Evolutionary conservation across 2,113 vertebrate genomes (phyloP).

Genomic region (Heliornis fulica): DNA sequence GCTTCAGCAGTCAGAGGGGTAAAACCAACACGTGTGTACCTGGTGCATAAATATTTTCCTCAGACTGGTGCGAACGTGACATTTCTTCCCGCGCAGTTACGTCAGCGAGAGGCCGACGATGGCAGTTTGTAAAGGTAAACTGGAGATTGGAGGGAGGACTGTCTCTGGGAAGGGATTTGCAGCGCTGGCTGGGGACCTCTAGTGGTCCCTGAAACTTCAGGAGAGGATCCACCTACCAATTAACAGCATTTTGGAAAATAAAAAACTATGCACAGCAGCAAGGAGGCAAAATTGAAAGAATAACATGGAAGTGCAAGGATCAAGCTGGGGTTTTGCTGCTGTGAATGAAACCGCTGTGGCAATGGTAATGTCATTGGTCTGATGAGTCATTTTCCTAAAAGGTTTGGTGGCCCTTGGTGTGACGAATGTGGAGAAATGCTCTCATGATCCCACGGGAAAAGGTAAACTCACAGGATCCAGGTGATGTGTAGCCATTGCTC

Average conservation of each 20-base stretch:
- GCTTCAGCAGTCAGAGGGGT: neutral
- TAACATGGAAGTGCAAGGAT: neutral
- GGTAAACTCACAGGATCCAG: neutral
- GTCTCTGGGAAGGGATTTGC: neutral
- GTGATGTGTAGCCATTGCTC: neutral
- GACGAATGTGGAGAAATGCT: neutral
- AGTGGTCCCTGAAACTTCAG: neutral
- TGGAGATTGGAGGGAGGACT: neutral
- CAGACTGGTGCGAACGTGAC: neutral
- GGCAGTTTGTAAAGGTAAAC: neutral
- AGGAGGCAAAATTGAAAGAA: neutral
- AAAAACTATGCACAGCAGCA: neutral
- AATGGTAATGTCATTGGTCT: neutral
- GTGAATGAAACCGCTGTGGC: neutral
- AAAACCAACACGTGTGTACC: neutral
- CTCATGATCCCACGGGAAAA: neutral
- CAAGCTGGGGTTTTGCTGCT: neutral
- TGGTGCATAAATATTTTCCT: neutral
- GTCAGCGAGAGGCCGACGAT: neutral
- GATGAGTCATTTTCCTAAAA: neutral
- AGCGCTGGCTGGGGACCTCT: neutral
- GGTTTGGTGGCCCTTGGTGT: neutral
- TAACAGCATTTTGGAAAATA: neutral
- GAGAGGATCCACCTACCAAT: neutral
- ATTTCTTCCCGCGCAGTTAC: neutral